These are phyloP conservation scores for Nezara viridula DNA, from an alignment of 2,888 invertebrate species.

Conservation along the genomic window DNA sequence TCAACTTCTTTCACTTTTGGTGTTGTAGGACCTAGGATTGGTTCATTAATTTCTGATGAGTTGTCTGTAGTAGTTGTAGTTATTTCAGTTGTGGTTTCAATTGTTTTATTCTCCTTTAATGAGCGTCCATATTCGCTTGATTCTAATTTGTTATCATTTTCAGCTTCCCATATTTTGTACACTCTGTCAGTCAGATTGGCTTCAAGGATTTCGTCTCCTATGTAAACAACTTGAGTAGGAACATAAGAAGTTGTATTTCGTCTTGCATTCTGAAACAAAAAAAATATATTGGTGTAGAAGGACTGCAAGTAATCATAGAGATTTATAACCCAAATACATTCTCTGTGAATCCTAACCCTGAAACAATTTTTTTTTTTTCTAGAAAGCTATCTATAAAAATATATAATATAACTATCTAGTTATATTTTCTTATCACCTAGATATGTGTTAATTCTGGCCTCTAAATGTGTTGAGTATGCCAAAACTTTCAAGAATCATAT, in stretches of 20 bases:
- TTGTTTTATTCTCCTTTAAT: constrained; percentile 49
- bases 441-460: no score
- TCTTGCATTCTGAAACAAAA: constrained; percentile 45
- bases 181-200: constrained; percentile 55
- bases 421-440: no score
- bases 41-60: constrained; percentile 79
- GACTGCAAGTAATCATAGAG: neutral
- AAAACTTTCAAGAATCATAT: neutral
- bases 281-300: neutral
- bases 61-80: constrained; percentile 60
- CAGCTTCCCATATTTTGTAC: constrained; percentile 48
- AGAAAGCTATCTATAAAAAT: no score
- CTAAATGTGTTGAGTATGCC: no score
- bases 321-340: neutral
- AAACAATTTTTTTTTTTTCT: no score
- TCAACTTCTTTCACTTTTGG: constrained; percentile 65
- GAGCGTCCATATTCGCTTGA: constrained; percentile 59
- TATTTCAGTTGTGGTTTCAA: constrained; percentile 51
- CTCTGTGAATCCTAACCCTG: no score
- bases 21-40: constrained; percentile 76
- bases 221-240: constrained; percentile 68
- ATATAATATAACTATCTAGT: no score
- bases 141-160: constrained; percentile 61
- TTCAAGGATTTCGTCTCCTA: constrained; percentile 69
- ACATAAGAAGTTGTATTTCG: constrained; percentile 63